phyloP scores from a whole-genome alignment of 2,797 vertebrate species.

The Typhlichthys subterraneus region DNA sequence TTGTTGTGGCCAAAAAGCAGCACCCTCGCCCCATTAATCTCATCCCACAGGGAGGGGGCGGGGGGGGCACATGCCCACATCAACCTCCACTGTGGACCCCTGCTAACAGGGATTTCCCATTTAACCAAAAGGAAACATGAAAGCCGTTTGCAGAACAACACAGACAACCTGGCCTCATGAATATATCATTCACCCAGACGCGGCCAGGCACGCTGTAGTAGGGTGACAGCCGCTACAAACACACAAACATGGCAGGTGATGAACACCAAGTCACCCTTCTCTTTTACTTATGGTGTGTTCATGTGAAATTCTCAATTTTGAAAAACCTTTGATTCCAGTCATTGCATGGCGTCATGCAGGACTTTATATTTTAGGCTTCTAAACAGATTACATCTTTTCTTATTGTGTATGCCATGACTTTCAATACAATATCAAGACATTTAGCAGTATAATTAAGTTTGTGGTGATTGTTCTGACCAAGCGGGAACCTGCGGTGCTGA shows the following conservation, averaged over 20 bases:
- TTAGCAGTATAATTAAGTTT: too few species aligned
- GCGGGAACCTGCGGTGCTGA: too few species aligned
- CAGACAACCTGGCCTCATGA: constrained; percentile 57
- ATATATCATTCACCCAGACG: constrained; percentile 65
- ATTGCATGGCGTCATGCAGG: too few species aligned
- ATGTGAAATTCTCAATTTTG: too few species aligned
- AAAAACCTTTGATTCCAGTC: too few species aligned
- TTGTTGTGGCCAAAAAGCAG: constrained; percentile 52
- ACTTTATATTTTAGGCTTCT: too few species aligned
- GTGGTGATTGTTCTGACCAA: too few species aligned
- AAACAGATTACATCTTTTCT: too few species aligned
- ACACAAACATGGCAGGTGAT: constrained; percentile 36
- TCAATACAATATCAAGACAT: too few species aligned
- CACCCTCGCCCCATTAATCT: constrained; percentile 39
- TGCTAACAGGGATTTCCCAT: constrained; percentile 53
- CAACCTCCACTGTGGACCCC: constrained; percentile 31
- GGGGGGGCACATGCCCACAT: constrained; percentile 47
- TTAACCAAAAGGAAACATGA: constrained; percentile 52
- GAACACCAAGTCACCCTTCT: not conserved
- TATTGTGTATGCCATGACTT: too few species aligned
- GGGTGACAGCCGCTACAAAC: constrained; percentile 43
- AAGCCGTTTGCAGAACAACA: constrained; percentile 58
- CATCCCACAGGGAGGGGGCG: constrained; percentile 54
- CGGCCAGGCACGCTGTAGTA: constrained; percentile 60
- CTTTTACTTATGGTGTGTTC: too few species aligned